Evolutionary conservation across 1,140 invertebrate genomes (phyloP), one percentile per base, ranked within the genome.

Genomic region (Chlorops oryzae): DNA sequence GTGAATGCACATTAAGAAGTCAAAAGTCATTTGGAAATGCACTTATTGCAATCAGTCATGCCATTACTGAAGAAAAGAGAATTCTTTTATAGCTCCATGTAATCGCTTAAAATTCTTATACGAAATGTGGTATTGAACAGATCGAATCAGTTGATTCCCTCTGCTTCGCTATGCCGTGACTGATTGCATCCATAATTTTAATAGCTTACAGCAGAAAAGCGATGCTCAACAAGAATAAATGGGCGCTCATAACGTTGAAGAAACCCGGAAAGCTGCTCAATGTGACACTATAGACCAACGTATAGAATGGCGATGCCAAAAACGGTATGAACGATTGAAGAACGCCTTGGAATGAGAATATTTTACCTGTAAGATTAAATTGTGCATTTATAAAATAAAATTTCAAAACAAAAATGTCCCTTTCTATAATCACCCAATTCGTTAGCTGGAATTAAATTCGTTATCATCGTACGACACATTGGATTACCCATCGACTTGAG

Each of bases 381-480:
- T 6, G 27, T 32, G 27, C 6, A 32, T 13, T 13, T 32, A 6
- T 32, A 32, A 9, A 39, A 15, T 13, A 32, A 9, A 9, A 9
- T 32, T 6, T 32, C n/a, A 39, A 17, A 39, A 15, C 7, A 39
- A 39, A 39, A 15, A 39, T 6, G 41, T 10, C 41, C 18, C 7
- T 7, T 39, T 9, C 18, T 62, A 23, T 63, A 52, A 63, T 80
- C 79, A 57, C 82, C 83, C 45, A 79, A 73, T 59, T 87, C 84
- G 41, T 80, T 74, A 5, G 67, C 21, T 6, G 80, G 78, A 22
- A 85, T 66, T 9, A 80, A 73, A 62, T 85, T 85, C 1, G 83
- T 81, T n/a, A 86, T 62, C 43, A 81, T 66, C 1, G 84, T 77
- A 47, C 84, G 74, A 32, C 81, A 76, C 55, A 83, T 74, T 18